Evolutionary conservation across 1,140 invertebrate genomes (phyloP).

Genomic region (Camponotus floridanus): DNA sequence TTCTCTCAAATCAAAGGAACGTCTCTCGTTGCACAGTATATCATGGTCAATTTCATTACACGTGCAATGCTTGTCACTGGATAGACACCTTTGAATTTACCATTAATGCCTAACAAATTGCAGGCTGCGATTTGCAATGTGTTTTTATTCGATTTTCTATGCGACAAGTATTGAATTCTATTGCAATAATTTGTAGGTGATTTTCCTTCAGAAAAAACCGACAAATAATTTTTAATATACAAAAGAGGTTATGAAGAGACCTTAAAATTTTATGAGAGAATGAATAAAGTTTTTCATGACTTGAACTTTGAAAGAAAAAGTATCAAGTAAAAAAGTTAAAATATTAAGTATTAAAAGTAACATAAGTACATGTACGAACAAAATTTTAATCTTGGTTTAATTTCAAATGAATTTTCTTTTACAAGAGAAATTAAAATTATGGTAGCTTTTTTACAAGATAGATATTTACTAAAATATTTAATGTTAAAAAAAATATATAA

Average conservation of each 20-base stretch:
- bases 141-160: constrained; percentile 24
- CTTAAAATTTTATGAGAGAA: not conserved
- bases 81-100: constrained; percentile 74
- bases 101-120: constrained; percentile 65
- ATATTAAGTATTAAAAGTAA: too few relatives aligned
- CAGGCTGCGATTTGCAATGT: constrained; percentile 36
- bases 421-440: not conserved
- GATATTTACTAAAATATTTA: not conserved
- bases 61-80: constrained; percentile 50
- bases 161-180: not conserved
- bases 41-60: constrained; percentile 76
- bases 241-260: not conserved
- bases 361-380: not conserved
- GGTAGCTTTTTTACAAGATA: not conserved
- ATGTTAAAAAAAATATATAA: not conserved
- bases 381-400: constrained; percentile 16
- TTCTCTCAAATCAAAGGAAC: constrained; percentile 73
- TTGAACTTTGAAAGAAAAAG: not conserved
- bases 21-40: constrained; percentile 64
- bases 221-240: constrained; percentile 14
- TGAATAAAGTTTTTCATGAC: not conserved
- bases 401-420: constrained; percentile 16
- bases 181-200: not conserved
- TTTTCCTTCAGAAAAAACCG: not conserved
- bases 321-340: not conserved